Base-by-base conservation (phyloP, 2,888 invertebrate genomes). In the Phaedon cochleariae region DNA sequence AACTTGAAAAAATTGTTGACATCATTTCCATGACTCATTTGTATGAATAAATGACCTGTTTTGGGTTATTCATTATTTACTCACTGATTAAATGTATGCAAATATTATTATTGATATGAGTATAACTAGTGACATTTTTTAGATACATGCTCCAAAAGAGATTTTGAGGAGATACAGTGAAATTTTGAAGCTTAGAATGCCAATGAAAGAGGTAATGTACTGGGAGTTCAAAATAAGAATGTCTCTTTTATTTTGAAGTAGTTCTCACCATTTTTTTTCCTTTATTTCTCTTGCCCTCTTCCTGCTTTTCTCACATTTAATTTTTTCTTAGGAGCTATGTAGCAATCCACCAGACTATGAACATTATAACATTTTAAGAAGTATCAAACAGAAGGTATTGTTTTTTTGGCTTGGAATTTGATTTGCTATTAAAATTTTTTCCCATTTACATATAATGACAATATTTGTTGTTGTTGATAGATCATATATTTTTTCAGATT, bases 161-260 rank as follows among this genome's bases (percentile, higher is more conserved):
- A 94, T 97, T 5, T 84, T 97, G 57, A 87, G 91, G 73, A 88
- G 95, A 75, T 97, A 97, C 84, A 91, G 95, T 67, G 97, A 97
- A 84, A 93, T 96, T 76, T 87, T 97, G 74, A 96, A 97, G 82
- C 86, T 97, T 21, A 88, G 95, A 80, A 91, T 97, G 92, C 96
- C 97, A 2, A 97, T 97, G 94, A 95, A 92, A 87, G 92, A 91
- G 87, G 90, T 93, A 80, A 79, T 78, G 67, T 17, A 26, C 7
- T 5, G 4, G 7, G 26, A 12, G 15, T 15, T 22, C 31, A 10
- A 52, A 52, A 26, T n/a, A n/a, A n/a, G n/a, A n/a, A n/a, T n/a
- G n/a, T n/a, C n/a, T n/a, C n/a, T n/a, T n/a, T n/a, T n/a, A 52
- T 10, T 20, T 1, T 54, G 20, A 54, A 34, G 3, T 26, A 5